Evolutionary conservation across 2,113 vertebrate species (phyloP).

Genomic region (Fulica atra): DNA sequence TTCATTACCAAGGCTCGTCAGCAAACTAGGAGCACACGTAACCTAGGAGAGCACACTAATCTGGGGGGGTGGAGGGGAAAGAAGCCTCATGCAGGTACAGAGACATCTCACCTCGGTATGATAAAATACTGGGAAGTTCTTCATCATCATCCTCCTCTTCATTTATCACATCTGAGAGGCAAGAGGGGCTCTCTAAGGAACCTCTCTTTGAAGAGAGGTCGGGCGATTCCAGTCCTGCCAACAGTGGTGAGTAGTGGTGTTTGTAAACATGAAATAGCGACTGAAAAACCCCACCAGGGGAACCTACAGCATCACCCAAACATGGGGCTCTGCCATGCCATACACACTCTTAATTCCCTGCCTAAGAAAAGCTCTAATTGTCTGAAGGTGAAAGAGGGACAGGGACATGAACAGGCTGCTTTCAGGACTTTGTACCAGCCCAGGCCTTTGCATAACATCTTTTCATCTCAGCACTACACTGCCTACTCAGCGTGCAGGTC

Average conservation of each 20-base stretch:
- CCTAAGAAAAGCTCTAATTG: neutral
- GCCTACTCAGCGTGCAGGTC: too few relatives aligned
- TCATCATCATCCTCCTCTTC: conserved; percentile 76
- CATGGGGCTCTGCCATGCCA: neutral
- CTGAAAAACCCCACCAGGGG: neutral
- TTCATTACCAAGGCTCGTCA: accelerated
- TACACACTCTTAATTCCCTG: neutral
- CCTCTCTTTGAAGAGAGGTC: neutral
- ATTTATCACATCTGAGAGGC: neutral
- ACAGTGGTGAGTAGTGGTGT: neutral
- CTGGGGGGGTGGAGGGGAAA: too few relatives aligned
- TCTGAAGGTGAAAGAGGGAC: neutral
- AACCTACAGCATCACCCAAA: neutral
- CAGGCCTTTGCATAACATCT: neutral
- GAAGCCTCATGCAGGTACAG: too few relatives aligned
- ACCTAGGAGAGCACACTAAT: neutral
- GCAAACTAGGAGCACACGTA: neutral
- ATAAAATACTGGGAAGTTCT: conserved; percentile 73
- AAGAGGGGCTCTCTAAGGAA: neutral
- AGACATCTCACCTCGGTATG: conserved; percentile 63
- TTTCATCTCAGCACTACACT: neutral
- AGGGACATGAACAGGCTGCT: neutral
- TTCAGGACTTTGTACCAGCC: neutral
- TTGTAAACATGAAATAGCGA: accelerated
- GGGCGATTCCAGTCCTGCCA: conserved; percentile 47